These are phyloP conservation scores for Acanthosepion pharaonis DNA, from an alignment of 2,888 invertebrate species.

Conservation along the genomic window DNA sequence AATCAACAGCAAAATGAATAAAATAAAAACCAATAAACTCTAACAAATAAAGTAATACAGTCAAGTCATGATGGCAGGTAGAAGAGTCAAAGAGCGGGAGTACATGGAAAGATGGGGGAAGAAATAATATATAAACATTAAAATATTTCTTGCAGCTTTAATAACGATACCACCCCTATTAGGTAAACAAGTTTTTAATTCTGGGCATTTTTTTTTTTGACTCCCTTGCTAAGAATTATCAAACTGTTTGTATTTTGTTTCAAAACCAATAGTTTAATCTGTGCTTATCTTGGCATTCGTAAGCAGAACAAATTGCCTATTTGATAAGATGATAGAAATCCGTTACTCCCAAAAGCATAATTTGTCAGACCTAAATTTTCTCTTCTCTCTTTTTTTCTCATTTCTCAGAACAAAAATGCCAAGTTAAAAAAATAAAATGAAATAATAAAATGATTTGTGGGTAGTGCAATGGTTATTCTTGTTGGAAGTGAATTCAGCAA, in stretches of 20 bases:
- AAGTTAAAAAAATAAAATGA: not conserved
- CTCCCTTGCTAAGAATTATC: not conserved
- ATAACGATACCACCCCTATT: too few relatives aligned
- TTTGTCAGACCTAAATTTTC: not conserved
- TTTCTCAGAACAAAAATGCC: not conserved
- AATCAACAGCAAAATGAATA: not conserved
- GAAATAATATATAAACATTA: too few relatives aligned
- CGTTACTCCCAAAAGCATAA: not conserved
- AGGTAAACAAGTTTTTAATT: not conserved
- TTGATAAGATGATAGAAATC: constrained; percentile 9
- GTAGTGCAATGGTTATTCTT: too few relatives aligned
- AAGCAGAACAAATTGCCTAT: constrained; percentile 9
- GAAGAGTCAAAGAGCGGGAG: too few relatives aligned
- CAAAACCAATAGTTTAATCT: constrained; percentile 11
- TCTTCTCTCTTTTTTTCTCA: not conserved
- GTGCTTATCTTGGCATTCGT: not conserved
- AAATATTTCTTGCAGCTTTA: too few relatives aligned
- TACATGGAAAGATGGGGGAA: too few relatives aligned
- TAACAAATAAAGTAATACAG: too few relatives aligned
- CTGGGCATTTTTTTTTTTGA: not conserved
- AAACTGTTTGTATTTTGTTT: not conserved
- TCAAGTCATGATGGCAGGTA: too few relatives aligned
- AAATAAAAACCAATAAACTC: not conserved
- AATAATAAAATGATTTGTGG: too few relatives aligned
- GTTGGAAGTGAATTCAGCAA: too few relatives aligned